Percentiles rank a stretch among this genome's conserved stretches.
phyloP scores from a whole-genome alignment of 2,797 vertebrate species.

The Merluccius polli region DNA sequence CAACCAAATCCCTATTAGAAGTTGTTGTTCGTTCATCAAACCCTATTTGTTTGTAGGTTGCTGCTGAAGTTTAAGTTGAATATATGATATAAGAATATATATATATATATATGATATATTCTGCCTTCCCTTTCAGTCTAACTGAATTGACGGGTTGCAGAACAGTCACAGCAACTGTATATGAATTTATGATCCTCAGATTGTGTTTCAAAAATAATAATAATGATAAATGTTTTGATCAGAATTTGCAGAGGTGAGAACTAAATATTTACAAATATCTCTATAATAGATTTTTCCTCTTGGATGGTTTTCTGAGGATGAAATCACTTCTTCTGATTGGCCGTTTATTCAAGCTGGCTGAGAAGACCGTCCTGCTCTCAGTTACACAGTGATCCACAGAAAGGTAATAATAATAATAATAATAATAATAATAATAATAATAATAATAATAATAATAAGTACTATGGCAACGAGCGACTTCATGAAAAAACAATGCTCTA shows the following conservation, averaged over 20 bases:
- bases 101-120: too few species aligned
- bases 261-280: neutral
- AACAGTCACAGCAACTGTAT: neutral
- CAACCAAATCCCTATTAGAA: neutral
- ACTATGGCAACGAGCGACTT: neutral
- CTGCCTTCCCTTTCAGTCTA: too few species aligned
- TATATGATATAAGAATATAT: too few species aligned
- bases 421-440: too few species aligned
- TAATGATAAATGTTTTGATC: neutral
- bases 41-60: too few species aligned
- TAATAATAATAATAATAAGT: too few species aligned
- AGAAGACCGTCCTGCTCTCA: neutral
- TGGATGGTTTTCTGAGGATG: neutral
- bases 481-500: neutral
- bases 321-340: neutral
- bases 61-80: too few species aligned
- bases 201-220: neutral
- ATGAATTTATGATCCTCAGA: neutral
- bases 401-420: too few species aligned
- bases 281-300: neutral
- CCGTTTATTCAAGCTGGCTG: neutral
- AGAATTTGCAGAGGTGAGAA: neutral
- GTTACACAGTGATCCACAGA: neutral
- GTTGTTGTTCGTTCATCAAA: too few species aligned
- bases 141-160: too few species aligned